These are phyloP conservation scores for Zosterops hypoxanthus DNA, from an alignment of 2,113 vertebrate genomes.

Conservation along the genomic window DNA sequence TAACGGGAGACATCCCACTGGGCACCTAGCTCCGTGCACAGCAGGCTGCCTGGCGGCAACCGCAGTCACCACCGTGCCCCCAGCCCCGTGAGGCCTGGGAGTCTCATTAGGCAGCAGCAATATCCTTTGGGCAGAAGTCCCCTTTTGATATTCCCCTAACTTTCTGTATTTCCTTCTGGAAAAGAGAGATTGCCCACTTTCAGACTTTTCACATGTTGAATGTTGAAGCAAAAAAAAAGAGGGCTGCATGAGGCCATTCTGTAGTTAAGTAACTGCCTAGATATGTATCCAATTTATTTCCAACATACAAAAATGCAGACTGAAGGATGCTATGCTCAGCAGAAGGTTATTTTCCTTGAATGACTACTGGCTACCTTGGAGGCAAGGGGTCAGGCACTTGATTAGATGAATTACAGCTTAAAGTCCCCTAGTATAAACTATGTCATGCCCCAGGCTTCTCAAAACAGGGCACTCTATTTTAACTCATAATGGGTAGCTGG, in stretches of 20 bases:
- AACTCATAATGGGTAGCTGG: constrained; percentile 80
- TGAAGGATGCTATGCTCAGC: constrained; percentile 53
- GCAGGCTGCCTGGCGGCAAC: background rate
- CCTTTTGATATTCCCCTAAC: background rate
- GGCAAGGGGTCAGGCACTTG: constrained; percentile 76
- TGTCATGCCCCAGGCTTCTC: constrained; percentile 78
- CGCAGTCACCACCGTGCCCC: accelerated
- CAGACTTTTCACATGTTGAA: background rate
- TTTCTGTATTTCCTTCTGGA: background rate
- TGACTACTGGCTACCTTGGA: constrained; percentile 70
- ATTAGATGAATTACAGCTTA: constrained; percentile 81
- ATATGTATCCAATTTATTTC: constrained; percentile 26
- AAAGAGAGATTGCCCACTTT: background rate
- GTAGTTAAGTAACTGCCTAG: background rate
- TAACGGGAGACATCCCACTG: accelerated
- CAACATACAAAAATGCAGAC: constrained; percentile 53
- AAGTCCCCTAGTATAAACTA: constrained; percentile 76
- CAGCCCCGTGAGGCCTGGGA: accelerated
- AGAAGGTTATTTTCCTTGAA: constrained; percentile 57
- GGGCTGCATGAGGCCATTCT: background rate
- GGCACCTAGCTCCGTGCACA: background rate
- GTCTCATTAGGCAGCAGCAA: background rate
- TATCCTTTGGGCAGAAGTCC: accelerated
- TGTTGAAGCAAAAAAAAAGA: background rate
- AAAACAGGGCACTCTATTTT: constrained; percentile 80